phyloP scores from a whole-genome alignment of 1,140 invertebrate species.

The Chironomus tepperi region DNA sequence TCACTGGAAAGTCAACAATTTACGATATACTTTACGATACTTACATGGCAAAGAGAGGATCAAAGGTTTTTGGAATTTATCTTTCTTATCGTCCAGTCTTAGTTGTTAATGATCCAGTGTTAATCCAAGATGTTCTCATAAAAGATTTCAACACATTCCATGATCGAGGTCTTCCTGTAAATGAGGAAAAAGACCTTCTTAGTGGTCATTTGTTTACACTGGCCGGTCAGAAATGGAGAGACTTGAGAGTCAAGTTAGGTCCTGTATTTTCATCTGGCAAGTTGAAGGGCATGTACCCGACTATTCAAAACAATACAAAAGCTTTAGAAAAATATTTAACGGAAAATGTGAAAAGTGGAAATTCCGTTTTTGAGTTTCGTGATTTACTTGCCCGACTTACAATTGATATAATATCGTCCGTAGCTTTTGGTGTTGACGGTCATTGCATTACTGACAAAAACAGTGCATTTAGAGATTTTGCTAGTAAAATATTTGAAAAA shows the following conservation, averaged over 20 bases:
- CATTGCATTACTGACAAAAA: slow-evolving; percentile 32
- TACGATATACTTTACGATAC: neutral
- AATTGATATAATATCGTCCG: slow-evolving; percentile 34
- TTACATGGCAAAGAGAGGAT: neutral
- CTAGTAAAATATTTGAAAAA: slow-evolving; percentile 30
- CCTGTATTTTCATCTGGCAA: slow-evolving; percentile 44
- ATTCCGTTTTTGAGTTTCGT: slow-evolving; percentile 30
- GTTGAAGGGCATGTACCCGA: slow-evolving; percentile 43
- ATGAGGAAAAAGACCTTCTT: slow-evolving; percentile 31
- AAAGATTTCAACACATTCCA: slow-evolving; percentile 41
- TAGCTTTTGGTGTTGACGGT: slow-evolving; percentile 37
- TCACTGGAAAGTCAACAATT: neutral
- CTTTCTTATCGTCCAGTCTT: slow-evolving; percentile 33
- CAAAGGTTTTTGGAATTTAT: slow-evolving; percentile 30
- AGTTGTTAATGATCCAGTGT: slow-evolving; percentile 35
- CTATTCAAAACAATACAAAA: slow-evolving; percentile 33
- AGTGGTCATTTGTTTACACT: slow-evolving; percentile 38
- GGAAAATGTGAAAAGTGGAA: slow-evolving; percentile 25
- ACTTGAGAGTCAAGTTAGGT: slow-evolving; percentile 36
- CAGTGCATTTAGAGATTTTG: slow-evolving; percentile 31
- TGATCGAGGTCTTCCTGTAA: slow-evolving; percentile 32
- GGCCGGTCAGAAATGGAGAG: slow-evolving; percentile 40
- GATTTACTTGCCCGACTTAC: slow-evolving; percentile 32
- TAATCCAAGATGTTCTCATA: slow-evolving; percentile 40
- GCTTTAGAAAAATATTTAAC: slow-evolving; percentile 28